Evolutionary conservation across 2,797 vertebrate genomes (phyloP).

Genomic region (Microhierax caerulescens): DNA sequence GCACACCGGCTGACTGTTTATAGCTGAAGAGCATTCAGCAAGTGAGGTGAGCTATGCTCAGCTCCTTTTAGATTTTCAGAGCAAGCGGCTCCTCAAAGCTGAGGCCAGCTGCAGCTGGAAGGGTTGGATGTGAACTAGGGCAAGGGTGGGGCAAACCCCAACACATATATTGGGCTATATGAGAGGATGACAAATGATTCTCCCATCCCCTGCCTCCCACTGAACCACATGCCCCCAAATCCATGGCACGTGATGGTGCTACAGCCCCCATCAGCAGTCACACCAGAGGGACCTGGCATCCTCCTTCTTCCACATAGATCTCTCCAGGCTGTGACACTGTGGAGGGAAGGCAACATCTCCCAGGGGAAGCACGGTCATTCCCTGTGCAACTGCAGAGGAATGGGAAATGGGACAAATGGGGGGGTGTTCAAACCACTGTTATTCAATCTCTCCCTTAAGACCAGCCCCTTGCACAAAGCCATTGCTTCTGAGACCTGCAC

Average conservation of each 20-base stretch:
- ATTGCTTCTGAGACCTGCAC: not conserved
- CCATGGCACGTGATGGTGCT: fast-evolving
- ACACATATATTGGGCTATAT: not conserved
- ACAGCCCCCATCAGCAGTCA: fast-evolving
- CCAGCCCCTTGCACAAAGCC: not conserved
- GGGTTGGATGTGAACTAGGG: not conserved
- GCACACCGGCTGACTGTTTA: not conserved
- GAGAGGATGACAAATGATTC: not conserved
- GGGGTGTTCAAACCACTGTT: not conserved
- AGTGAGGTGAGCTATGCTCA: not conserved
- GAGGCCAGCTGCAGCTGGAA: not conserved
- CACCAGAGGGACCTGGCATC: not conserved
- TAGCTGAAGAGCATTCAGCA: not conserved
- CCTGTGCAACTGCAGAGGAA: not conserved
- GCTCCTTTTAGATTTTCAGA: not conserved
- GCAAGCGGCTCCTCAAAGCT: not conserved
- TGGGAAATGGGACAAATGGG: not conserved
- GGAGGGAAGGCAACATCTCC: not conserved
- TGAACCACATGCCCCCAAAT: not conserved
- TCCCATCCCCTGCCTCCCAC: not conserved
- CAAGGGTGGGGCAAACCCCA: not conserved
- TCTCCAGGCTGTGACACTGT: not conserved
- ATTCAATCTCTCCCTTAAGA: not conserved
- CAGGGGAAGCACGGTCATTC: not conserved
- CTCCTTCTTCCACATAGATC: not conserved